phyloP scores from a whole-genome alignment of 2,113 vertebrate genomes.

The Cryptoleucopteryx plumbea region DNA sequence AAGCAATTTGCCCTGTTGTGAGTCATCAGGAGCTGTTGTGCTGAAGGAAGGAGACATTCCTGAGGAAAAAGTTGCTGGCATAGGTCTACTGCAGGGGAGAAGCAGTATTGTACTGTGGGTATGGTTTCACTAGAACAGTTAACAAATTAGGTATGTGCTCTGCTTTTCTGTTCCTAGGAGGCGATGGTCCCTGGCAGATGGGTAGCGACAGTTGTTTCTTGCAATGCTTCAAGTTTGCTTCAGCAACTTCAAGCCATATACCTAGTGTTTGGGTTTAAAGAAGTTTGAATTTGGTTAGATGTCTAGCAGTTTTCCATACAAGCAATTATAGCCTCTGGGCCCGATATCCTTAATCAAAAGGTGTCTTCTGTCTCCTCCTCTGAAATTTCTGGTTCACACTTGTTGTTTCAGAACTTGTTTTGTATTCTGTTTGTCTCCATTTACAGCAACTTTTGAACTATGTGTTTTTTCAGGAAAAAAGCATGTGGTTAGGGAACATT shows the following conservation, averaged over 20 bases:
- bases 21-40: background rate
- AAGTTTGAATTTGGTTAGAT: background rate
- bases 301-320: background rate
- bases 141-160: background rate
- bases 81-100: background rate
- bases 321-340: background rate
- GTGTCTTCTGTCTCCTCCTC: background rate
- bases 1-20: background rate
- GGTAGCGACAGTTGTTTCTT: background rate
- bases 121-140: background rate
- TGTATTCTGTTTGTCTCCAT: background rate
- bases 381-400: background rate
- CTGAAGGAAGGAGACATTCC: background rate
- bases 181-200: background rate
- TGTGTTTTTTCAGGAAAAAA: background rate
- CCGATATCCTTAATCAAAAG: background rate
- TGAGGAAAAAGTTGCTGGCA: background rate
- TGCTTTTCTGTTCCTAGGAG: background rate
- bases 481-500: background rate
- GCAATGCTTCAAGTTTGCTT: background rate
- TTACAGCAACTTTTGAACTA: background rate
- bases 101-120: background rate
- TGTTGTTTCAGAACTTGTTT: background rate
- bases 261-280: background rate
- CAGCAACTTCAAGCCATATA: background rate